Evolutionary conservation across 1,140 invertebrate species (phyloP).

Genomic region (Charaxes varanes): DNA sequence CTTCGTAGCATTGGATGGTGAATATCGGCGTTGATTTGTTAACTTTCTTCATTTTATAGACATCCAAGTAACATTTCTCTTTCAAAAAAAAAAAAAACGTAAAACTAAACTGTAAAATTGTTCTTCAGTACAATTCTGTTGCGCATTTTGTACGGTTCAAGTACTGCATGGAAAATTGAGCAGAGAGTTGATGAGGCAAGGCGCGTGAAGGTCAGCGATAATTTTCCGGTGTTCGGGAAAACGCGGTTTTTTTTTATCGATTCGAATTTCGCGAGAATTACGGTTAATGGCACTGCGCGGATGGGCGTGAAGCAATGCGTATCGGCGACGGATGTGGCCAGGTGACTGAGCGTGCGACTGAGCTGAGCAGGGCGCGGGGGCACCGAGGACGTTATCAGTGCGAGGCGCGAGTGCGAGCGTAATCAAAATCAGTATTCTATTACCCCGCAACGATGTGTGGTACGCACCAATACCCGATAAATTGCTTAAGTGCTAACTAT

Average conservation of each 20-base stretch:
- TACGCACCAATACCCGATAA: background rate
- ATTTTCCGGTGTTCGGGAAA: slow-evolving; percentile 50
- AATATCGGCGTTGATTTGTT: slow-evolving; percentile 64
- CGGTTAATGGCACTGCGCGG: slow-evolving; percentile 17
- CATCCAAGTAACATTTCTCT: slow-evolving; percentile 19
- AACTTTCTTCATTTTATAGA: slow-evolving; percentile 52
- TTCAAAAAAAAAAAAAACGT: slow-evolving; percentile 9
- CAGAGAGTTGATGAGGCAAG: slow-evolving; percentile 37
- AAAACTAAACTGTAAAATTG: slow-evolving; percentile 5
- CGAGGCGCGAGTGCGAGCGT: slow-evolving; percentile 45
- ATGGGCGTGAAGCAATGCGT: slow-evolving; percentile 16
- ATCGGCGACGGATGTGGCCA: slow-evolving; percentile 25
- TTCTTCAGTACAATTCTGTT: slow-evolving; percentile 13
- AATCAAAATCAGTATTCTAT: slow-evolving; percentile 40
- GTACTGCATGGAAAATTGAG: slow-evolving; percentile 26
- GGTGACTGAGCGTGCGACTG: slow-evolving; percentile 27
- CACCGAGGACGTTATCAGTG: slow-evolving; percentile 60
- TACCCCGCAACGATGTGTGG: slow-evolving; percentile 16
- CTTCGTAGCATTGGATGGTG: slow-evolving; percentile 74
- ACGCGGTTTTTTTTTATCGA: slow-evolving; percentile 22
- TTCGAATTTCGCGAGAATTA: slow-evolving; percentile 24
- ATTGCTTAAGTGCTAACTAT: too few relatives aligned
- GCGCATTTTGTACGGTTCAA: slow-evolving; percentile 7
- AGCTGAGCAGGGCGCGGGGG: slow-evolving; percentile 8
- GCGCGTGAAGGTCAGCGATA: slow-evolving; percentile 54